phyloP scores from a whole-genome alignment of 1,140 invertebrate species.

The Drosophila parabipectinata region DNA sequence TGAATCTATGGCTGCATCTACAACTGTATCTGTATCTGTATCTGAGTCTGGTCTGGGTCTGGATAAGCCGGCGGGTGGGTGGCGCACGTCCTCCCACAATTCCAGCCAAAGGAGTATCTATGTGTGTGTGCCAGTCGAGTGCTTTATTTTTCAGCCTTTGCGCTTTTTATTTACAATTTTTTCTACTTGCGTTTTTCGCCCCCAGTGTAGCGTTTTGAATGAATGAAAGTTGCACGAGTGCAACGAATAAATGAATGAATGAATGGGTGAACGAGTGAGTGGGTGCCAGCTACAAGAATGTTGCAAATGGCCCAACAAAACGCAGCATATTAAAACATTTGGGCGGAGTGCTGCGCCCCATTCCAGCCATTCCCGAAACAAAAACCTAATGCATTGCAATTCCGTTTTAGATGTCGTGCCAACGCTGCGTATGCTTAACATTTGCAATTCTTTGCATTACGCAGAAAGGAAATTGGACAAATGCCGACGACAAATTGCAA shows the following conservation, averaged over 20 bases:
- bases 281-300: slow-evolving; percentile 61
- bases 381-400: slow-evolving; percentile 49
- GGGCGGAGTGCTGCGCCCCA: slow-evolving; percentile 6
- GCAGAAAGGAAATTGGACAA: slow-evolving; percentile 64
- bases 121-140: slow-evolving; percentile 33
- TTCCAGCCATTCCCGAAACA: slow-evolving; percentile 1
- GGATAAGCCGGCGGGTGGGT: slow-evolving; percentile 2
- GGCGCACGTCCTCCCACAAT: slow-evolving; percentile 10
- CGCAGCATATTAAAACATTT: slow-evolving; percentile 77
- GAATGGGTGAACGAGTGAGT: slow-evolving; percentile 45
- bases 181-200: slow-evolving; percentile 29
- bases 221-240: slow-evolving; percentile 80
- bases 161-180: slow-evolving; percentile 78
- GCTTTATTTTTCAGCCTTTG: slow-evolving; percentile 77
- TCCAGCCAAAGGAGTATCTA: slow-evolving; percentile 43
- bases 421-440: slow-evolving; percentile 69
- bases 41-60: slow-evolving; percentile 41
- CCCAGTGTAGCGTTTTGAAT: slow-evolving; percentile 53
- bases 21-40: slow-evolving; percentile 12
- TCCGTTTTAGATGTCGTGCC: slow-evolving; percentile 22
- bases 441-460: slow-evolving; percentile 73
- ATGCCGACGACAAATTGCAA: slow-evolving; percentile 64
- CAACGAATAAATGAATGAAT: slow-evolving; percentile 71
- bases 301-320: slow-evolving; percentile 66
- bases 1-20: slow-evolving; percentile 16